Evolutionary conservation across 2,888 invertebrate genomes (phyloP).

Genomic region (Cephus runcator): DNA sequence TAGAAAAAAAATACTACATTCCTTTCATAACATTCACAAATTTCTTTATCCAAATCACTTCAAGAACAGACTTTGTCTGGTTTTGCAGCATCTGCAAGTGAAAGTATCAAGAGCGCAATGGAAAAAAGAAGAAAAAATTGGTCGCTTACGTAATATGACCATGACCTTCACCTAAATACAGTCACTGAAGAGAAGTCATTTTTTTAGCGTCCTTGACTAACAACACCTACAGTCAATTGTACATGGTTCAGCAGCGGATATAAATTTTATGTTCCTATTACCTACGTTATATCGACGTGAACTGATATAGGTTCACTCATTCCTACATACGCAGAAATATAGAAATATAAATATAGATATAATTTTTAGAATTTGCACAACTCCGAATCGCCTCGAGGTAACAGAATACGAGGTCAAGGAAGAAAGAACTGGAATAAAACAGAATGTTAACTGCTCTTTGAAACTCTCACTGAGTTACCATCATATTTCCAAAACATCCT

Average conservation of each 20-base stretch:
- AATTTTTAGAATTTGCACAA: neutral
- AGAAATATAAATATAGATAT: neutral
- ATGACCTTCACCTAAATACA: neutral
- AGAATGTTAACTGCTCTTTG: neutral
- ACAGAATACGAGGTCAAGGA: conserved; percentile 21
- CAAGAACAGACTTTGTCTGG: neutral
- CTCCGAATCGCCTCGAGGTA: neutral
- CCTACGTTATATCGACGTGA: neutral
- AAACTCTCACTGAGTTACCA: neutral
- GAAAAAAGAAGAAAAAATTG: neutral
- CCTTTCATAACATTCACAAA: neutral
- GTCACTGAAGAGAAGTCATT: neutral
- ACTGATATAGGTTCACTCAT: neutral
- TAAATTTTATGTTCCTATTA: neutral
- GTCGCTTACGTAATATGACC: neutral
- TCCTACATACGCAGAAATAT: neutral
- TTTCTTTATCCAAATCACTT: neutral
- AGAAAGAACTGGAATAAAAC: neutral
- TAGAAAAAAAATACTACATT: neutral
- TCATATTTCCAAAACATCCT: neutral
- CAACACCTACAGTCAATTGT: neutral
- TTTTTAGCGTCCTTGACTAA: neutral
- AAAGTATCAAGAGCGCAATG: neutral
- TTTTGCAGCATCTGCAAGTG: neutral
- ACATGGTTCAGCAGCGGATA: neutral